Conservation (phyloP, 2,113 vertebrate species). For the Festucalex cinctus region DNA sequence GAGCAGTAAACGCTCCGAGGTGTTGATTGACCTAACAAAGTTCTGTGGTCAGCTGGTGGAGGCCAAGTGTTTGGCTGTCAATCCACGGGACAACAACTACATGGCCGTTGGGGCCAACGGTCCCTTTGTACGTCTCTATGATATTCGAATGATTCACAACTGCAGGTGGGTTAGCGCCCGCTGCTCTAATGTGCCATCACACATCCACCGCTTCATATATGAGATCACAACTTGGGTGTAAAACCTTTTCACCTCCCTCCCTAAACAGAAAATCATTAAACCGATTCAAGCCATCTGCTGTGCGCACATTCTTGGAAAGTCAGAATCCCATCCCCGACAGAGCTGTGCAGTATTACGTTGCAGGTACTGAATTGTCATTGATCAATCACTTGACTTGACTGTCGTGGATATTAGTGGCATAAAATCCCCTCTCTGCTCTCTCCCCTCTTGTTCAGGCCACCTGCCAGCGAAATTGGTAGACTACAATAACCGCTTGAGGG, state of each 20-base stretch:
- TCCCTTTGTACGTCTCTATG: slow-evolving; percentile 94
- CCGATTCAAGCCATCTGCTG: slow-evolving; percentile 83
- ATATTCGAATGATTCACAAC: slow-evolving; percentile 98
- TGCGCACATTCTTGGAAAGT: slow-evolving; percentile 91
- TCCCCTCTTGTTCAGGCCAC: slow-evolving; percentile 75
- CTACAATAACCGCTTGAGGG: slow-evolving; percentile 92
- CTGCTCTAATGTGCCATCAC: background rate
- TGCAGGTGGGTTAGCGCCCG: slow-evolving; percentile 77
- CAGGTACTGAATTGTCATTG: slow-evolving; percentile 76
- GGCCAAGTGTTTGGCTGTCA: slow-evolving; percentile 95
- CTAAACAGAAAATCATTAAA: slow-evolving; percentile 82
- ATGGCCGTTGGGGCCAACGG: slow-evolving; percentile 93
- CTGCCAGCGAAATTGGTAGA: slow-evolving; percentile 92
- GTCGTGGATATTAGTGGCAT: background rate
- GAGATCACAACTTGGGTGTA: background rate
- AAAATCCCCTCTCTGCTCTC: background rate
- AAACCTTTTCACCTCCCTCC: background rate
- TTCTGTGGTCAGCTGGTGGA: slow-evolving; percentile 97
- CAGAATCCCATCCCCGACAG: slow-evolving; percentile 92
- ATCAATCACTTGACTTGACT: background rate
- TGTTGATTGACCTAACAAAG: slow-evolving; percentile 93
- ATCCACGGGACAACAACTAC: slow-evolving; percentile 96
- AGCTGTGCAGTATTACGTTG: slow-evolving; percentile 95
- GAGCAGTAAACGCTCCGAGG: slow-evolving; percentile 92
- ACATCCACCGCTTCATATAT: background rate